phyloP scores from a whole-genome alignment of 2,888 invertebrate species.

The Smittia aterrima region DNA sequence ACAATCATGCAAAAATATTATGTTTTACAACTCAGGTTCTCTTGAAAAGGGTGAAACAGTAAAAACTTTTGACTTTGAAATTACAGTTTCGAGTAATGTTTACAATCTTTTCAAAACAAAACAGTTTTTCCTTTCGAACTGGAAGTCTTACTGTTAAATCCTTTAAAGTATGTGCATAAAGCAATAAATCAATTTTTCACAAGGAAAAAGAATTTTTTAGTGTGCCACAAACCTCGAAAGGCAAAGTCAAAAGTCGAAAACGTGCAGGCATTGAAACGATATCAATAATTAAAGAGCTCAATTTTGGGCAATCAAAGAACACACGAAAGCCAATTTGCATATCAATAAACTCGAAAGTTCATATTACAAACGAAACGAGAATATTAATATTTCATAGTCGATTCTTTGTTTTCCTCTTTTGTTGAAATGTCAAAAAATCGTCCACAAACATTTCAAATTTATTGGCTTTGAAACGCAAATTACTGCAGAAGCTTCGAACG shows the following conservation, averaged over 20 bases:
- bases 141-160: background rate
- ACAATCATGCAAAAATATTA: slow-evolving; percentile 28
- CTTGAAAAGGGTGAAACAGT: background rate
- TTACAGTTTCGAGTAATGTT: slow-evolving; percentile 3
- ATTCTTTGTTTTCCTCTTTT: background rate
- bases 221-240: too few species aligned
- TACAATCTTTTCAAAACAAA: background rate
- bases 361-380: background rate
- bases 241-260: background rate
- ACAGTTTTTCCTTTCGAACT: background rate
- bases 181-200: background rate
- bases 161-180: background rate
- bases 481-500: background rate
- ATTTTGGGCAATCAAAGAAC: slow-evolving; percentile 2
- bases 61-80: slow-evolving; percentile 2
- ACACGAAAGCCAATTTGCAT: slow-evolving; percentile 13
- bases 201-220: too few species aligned
- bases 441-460: background rate
- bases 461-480: background rate
- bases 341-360: background rate
- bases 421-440: background rate
- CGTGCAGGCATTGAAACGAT: slow-evolving; percentile 2
- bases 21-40: background rate
- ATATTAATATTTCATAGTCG: slow-evolving; percentile 7
- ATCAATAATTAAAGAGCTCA: slow-evolving; percentile 5